Evolutionary conservation across 64 coral and sea anemone genomes (phyloP), one percentile per base, ranked within the genome.

Genomic region (Hydrozoanthus tunicans): DNA sequence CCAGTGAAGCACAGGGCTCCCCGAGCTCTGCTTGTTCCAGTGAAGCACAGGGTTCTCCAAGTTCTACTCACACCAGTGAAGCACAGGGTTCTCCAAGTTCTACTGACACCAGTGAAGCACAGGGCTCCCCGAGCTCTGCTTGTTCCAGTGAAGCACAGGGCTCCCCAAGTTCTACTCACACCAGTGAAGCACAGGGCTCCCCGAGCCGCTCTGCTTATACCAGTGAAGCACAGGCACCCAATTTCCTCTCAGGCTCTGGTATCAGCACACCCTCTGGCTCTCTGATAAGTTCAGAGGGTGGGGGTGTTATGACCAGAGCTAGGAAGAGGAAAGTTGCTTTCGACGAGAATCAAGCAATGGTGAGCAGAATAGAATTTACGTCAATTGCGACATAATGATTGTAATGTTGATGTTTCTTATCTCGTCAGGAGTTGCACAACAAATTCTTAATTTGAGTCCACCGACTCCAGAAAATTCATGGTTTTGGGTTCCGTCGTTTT

Each of bases 191-290:
- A 77, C 75, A 77, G 4, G 51, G 12, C 51, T 55, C 75, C 11
- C 75, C 51, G 6, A 11, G 12, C 12, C 12, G 26, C 55, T 77
- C 75, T 1, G 4, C 9, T 77, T 5, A 7, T 10, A 51, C 7
- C 51, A 56, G 51, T 56, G 10, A 71, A 17, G n/a, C 69, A 71
- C 69, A 71, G 0, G 23, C 6, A 26, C 27, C 71, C 26, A 9
- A 32, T 74, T 74, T 6, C 71, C 12, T 32, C 71, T 74, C 71
- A n/a, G 23, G 10, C 6, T 80, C 62, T 15, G 81, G 53, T 6
- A 7, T 67, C 43, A 83, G 81, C 60, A 83, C 81, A 55, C 81
- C 81, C 15, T 83, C 81, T n/a, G 81, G 81, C 6, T 83, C 81
- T 62, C 52, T 83, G 15, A 3, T 13, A 13, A 67, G 61, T 14